Evolutionary conservation across 2,113 vertebrate species (phyloP).

Genomic region (Cervus canadensis): DNA sequence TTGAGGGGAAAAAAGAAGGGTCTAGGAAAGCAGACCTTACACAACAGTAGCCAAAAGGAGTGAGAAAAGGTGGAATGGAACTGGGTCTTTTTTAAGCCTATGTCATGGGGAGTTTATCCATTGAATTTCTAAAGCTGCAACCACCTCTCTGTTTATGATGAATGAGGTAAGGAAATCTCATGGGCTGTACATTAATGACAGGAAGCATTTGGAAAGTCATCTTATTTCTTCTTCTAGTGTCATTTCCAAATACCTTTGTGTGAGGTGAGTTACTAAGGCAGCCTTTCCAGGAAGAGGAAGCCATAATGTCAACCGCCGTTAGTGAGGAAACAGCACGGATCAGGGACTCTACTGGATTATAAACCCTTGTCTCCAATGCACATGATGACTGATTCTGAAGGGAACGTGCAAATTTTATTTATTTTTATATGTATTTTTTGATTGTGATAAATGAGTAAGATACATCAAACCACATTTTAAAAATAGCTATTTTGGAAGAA

Average conservation of each 20-base stretch:
- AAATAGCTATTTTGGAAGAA: not conserved
- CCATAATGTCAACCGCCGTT: not conserved
- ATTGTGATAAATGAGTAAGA: not conserved
- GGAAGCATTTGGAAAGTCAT: not conserved
- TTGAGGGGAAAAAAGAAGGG: not conserved
- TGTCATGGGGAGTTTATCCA: not conserved
- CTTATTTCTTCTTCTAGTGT: not conserved
- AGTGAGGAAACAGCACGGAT: not conserved
- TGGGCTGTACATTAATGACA: not conserved
- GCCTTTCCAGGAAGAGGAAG: not conserved
- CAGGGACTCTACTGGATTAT: not conserved
- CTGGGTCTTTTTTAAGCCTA: not conserved
- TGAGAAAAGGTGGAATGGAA: not conserved
- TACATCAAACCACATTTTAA: not conserved
- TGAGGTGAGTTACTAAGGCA: not conserved
- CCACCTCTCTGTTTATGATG: not conserved
- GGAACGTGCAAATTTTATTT: not conserved
- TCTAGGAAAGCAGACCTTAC: not conserved
- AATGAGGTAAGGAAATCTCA: conserved; percentile 15
- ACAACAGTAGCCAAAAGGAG: not conserved
- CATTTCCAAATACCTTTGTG: not conserved
- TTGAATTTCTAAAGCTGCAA: not conserved
- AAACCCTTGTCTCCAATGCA: not conserved
- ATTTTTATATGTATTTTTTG: not conserved
- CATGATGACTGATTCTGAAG: not conserved